phyloP scores from a whole-genome alignment of 1,140 invertebrate species.

The Trichogramma pretiosum region DNA sequence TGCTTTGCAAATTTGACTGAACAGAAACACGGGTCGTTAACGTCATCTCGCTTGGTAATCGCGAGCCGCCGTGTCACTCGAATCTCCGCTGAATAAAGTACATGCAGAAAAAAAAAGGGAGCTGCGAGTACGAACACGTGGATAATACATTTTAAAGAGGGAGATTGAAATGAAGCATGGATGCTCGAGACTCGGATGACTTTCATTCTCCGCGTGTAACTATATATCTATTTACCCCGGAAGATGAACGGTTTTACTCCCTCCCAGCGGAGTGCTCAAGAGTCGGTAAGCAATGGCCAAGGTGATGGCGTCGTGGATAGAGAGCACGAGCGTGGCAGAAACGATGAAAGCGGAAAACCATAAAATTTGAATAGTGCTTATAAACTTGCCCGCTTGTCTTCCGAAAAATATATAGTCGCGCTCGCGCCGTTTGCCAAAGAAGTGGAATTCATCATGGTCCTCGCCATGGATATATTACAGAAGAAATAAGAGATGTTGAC shows the following conservation, averaged over 20 bases:
- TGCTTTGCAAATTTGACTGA: no score
- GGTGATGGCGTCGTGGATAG: background rate
- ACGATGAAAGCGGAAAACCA: conserved; percentile 13
- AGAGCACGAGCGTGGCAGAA: background rate
- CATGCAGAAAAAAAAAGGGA: background rate
- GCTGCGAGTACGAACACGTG: no score
- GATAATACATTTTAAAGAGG: background rate
- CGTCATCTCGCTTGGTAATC: no score
- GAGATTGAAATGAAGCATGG: background rate
- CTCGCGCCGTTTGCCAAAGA: background rate
- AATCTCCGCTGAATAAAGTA: background rate
- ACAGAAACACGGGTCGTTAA: no score
- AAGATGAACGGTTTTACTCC: no score
- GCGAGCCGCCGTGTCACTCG: no score
- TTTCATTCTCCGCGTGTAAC: no score
- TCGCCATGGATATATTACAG: no score
- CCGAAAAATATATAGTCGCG: background rate
- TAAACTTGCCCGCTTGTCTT: background rate
- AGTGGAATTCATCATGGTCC: conserved; percentile 7
- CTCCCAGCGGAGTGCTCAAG: no score
- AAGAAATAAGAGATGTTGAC: no score
- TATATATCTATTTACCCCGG: no score
- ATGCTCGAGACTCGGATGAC: conserved; percentile 12
- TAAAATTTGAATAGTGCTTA: conserved; percentile 19
- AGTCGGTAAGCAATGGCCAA: no score